Evolutionary conservation across 2,113 vertebrate species (phyloP), one percentile per base, ranked within the genome.

Genomic region (Myrmecobius fasciatus): DNA sequence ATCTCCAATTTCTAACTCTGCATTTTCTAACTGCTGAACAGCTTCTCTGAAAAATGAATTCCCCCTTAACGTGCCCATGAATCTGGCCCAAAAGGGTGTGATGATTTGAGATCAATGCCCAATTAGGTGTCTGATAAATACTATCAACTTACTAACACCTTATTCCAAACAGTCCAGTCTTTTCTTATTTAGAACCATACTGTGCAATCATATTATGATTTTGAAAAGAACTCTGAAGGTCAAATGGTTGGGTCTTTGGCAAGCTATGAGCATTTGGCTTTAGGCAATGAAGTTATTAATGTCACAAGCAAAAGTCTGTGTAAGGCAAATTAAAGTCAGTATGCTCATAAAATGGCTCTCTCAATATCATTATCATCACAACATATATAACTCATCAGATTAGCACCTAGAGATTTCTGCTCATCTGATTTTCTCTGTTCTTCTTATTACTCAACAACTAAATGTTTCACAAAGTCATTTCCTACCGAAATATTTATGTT

Each of bases 381-480:
- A 28, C 95, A 90, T 67, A 92, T 51, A 95, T 92, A 97, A 95
- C 93, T 94, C 96, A 54, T 53, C 91, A 88, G 97, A 98, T 31
- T 96, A 96, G 96, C 28, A 92, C 97, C 98, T 75, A 52, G 98
- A 98, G 98, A 97, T 20, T 96, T 95, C 97, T 60, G 75, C 88
- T 94, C 75, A 67, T 94, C 97, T 93, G 96, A 92, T 97, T 96
- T 96, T 60, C 96, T 98, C 98, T 96, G 95, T 96, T 98, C 89
- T 96, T 96, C 97, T 97, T 98, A 98, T 97, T 97, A 96, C 97
- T 96, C 96, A 94, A 94, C 95, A 98, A 96, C 98, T 98, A 98
- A 98, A 97, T 97, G 98, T 89, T 98, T 97, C 98, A 97, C 98
- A 95, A 91, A 98, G 97, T 97, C 97, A 97, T 98, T 98, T 98